Percentiles rank a stretch among this genome's conserved stretches.
Conservation (phyloP, 2,113 vertebrate species). For the Brachyhypopomus gauderio region DNA sequence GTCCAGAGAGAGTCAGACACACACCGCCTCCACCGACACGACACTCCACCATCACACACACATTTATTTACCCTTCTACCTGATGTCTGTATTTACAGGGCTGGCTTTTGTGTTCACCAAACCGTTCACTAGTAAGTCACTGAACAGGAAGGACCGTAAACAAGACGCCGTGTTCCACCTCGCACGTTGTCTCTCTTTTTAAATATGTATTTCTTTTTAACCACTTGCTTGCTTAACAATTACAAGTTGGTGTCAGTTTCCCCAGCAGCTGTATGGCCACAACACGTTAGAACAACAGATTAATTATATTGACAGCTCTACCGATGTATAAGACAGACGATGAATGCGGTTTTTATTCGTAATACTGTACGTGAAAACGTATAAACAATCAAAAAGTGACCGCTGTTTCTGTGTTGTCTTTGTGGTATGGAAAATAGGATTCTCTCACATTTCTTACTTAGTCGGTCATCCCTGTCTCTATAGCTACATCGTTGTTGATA, state of each 20-base stretch:
- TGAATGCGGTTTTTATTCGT: no score
- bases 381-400: no score
- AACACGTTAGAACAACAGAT: no score
- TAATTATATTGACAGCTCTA: no score
- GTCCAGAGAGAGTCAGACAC: constrained; percentile 1
- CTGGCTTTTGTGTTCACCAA: constrained; percentile 6
- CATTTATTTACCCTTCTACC: constrained; percentile 8
- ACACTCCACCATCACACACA: constrained; percentile 9
- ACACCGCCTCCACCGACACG: constrained; percentile 42
- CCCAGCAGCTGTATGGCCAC: no score
- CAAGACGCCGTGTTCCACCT: neutral
- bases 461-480: neutral
- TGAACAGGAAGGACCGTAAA: neutral
- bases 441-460: neutral
- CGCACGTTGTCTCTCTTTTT: no score
- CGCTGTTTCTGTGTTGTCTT: neutral
- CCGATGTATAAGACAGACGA: no score
- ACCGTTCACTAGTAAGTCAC: neutral
- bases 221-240: neutral
- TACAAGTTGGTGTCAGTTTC: no score
- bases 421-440: neutral
- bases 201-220: no score
- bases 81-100: constrained; percentile 16
- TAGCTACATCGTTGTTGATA: neutral
- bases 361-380: no score